phyloP scores from a whole-genome alignment of 2,888 invertebrate species.

The Cephus sareptanus region DNA sequence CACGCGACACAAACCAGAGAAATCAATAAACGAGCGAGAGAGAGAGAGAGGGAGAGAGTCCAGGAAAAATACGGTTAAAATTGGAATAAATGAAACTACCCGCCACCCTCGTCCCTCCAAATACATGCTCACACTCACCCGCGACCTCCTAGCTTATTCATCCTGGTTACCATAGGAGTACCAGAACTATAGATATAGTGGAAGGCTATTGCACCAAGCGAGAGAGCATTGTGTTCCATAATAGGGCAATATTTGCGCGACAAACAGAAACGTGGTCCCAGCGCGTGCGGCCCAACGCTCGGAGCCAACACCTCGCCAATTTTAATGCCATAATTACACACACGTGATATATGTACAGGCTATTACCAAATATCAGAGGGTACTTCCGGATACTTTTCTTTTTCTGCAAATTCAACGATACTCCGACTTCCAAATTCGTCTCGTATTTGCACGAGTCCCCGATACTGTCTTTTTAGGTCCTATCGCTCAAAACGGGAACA shows the following conservation, averaged over 20 bases:
- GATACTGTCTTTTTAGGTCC: neutral
- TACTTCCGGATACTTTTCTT: no score
- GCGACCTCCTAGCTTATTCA: neutral
- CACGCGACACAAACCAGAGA: conserved; percentile 47
- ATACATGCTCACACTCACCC: neutral
- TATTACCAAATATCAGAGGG: neutral
- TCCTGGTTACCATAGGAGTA: neutral
- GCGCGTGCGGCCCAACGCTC: neutral
- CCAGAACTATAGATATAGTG: neutral
- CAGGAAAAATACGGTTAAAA: neutral
- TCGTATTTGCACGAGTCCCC: neutral
- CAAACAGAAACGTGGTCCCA: conserved; percentile 27
- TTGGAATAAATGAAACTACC: neutral
- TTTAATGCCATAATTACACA: conserved; percentile 2
- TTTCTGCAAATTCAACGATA: neutral
- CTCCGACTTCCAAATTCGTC: neutral
- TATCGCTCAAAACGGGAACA: neutral
- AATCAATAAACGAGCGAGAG: conserved; percentile 42
- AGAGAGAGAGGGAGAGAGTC: neutral
- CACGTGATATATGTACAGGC: neutral
- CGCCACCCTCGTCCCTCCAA: neutral
- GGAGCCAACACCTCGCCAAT: neutral
- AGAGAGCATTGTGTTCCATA: conserved; percentile 54
- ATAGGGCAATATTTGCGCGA: conserved; percentile 60
- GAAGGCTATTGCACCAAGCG: neutral